Base-by-base conservation (phyloP, 2,113 vertebrate species). In the Martes martes region DNA sequence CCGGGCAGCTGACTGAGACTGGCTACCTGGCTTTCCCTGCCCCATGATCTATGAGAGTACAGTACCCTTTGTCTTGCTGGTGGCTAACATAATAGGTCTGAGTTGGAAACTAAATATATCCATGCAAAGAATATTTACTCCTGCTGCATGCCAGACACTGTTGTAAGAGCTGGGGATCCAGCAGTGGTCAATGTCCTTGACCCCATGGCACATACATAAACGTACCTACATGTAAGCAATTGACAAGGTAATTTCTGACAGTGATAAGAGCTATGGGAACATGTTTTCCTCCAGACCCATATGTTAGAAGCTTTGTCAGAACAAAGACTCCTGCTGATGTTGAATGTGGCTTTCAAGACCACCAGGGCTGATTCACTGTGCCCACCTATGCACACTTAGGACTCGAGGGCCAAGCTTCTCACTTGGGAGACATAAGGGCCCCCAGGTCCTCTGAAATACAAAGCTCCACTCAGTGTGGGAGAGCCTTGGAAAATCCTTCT, bases 401-500 rank as follows among this genome's bases (percentile, higher is more conserved):
- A 71, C 63, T 63, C 42, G 2, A 26, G 71, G 55, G 47, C 87
- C 59, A 88, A 82, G 39, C 45, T 92, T 79, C 80, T 79, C 39
- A 65, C 39, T 26, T 33, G 33, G 52, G 74, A 93, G 76, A 67
- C 52, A 36, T 11, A 39, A n/a, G 63, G 21, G 6, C 14, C 36
- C 23, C 65, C 26, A 21, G 36, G 23, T 11, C 55, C 42, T 88
- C 86, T 4, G 23, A 76, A 57, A 91, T 8, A 63, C 57, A 91
- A 52, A 84, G 83, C 1, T 19, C 73, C 79, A 79, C 23, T 57
- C 39, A 91, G 33, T 23, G 3, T 90, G 87, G 33, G 47, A 76
- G 94, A 80, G 39, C 26, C 45, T 92, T 92, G 65, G 79, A 95
- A 90, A 92, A 86, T 95, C 50, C 69, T 50, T 19, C 80, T 73